Evolutionary conservation across 2,113 vertebrate species (phyloP).

Genomic region (Xiphias gladius): DNA sequence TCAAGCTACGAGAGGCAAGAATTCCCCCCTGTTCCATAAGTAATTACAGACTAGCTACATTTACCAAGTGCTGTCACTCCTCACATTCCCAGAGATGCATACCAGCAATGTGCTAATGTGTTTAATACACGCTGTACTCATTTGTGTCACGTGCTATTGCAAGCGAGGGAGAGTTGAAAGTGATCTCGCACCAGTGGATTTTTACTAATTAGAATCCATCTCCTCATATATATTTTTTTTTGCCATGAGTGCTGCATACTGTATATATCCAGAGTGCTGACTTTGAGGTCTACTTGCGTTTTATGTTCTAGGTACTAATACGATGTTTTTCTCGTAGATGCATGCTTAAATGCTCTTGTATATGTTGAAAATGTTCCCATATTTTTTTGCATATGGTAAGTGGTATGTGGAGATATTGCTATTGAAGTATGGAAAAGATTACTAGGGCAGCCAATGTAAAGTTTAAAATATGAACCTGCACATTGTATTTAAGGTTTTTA

Average conservation of each 20-base stretch:
- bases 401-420: background rate
- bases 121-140: constrained; percentile 22
- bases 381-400: background rate
- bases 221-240: background rate
- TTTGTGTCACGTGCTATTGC: constrained; percentile 15
- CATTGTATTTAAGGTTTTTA: background rate
- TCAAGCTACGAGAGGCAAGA: constrained; percentile 56
- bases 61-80: constrained; percentile 64
- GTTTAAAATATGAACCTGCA: background rate
- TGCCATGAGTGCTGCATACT: background rate
- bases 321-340: background rate
- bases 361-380: background rate
- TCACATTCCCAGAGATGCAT: constrained; percentile 48
- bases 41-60: constrained; percentile 67
- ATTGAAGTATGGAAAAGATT: background rate
- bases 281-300: background rate
- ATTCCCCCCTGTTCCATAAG: constrained; percentile 64
- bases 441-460: background rate
- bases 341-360: background rate
- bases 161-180: background rate
- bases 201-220: background rate
- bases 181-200: background rate
- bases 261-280: background rate
- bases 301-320: background rate
- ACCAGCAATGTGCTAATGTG: constrained; percentile 32